These are phyloP conservation scores for Podarcis cretensis DNA, from an alignment of 2,113 vertebrate genomes.

Conservation along the genomic window DNA sequence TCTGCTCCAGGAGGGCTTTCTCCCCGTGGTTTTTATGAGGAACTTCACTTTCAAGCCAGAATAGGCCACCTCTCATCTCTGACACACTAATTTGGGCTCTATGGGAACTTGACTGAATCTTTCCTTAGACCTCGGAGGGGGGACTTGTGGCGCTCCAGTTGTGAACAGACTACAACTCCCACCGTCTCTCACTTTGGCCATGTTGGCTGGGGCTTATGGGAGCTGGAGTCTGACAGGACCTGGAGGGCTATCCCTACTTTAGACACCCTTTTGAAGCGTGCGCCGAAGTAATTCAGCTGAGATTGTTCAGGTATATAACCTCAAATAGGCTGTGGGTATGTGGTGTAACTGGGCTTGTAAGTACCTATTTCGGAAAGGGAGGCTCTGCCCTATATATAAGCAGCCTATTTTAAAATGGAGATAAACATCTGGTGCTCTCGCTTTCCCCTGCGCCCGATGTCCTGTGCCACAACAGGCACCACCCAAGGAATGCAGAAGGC, in stretches of 20 bases:
- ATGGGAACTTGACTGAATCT: fast-evolving
- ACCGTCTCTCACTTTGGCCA: neutral
- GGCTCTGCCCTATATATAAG: conserved; percentile 29
- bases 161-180: neutral
- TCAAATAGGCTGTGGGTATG: neutral
- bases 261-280: neutral
- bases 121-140: neutral
- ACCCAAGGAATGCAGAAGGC: conserved; percentile 15
- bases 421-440: conserved; percentile 30
- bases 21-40: too few relatives aligned
- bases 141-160: neutral
- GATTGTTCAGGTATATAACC: neutral
- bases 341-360: neutral
- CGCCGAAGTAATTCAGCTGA: neutral
- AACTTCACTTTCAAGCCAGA: neutral
- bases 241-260: neutral
- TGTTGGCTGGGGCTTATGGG: neutral
- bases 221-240: neutral
- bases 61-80: neutral
- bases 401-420: conserved; percentile 35
- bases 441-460: neutral
- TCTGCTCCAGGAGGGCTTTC: too few relatives aligned
- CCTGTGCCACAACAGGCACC: conserved; percentile 4
- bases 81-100: neutral
- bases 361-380: conserved; percentile 4